Conservation (phyloP, 2,888 invertebrate genomes). For the Zootermopsis nevadensis region DNA sequence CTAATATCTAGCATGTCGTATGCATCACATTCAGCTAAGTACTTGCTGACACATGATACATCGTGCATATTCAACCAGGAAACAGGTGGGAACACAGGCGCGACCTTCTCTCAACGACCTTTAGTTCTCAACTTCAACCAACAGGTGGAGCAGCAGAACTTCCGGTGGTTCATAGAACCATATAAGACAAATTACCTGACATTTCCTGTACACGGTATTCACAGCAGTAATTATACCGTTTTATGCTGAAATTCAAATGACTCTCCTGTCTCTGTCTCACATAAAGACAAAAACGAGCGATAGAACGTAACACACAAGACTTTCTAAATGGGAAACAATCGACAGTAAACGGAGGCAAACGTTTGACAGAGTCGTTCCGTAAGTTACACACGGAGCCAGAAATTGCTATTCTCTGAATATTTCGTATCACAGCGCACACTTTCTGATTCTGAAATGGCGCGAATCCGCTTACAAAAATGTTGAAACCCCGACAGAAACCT, state of each 20-base stretch:
- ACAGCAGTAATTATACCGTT: neutral
- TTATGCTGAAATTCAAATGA: neutral
- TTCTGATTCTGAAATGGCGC: too few species aligned
- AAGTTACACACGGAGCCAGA: too few species aligned
- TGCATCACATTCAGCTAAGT: neutral
- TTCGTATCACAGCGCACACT: too few species aligned
- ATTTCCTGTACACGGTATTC: slow-evolving; percentile 19
- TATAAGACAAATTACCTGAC: neutral
- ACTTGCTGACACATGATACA: neutral
- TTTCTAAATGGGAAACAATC: too few species aligned
- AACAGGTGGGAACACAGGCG: neutral
- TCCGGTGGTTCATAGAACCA: neutral
- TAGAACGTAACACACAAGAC: too few species aligned
- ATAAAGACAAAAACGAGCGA: neutral
- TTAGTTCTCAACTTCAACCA: neutral
- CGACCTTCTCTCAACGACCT: slow-evolving; percentile 12
- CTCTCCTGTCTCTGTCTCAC: neutral
- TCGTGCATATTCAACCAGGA: slow-evolving; percentile 11
- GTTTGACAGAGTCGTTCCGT: too few species aligned
- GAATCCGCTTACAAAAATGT: too few species aligned
- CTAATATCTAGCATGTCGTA: neutral
- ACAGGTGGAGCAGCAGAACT: neutral
- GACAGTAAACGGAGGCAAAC: too few species aligned
- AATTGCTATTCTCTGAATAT: too few species aligned
- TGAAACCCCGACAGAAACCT: too few species aligned